These are phyloP conservation scores for Gymnogyps californianus DNA, from an alignment of 2,113 vertebrate species.

Conservation along the genomic window DNA sequence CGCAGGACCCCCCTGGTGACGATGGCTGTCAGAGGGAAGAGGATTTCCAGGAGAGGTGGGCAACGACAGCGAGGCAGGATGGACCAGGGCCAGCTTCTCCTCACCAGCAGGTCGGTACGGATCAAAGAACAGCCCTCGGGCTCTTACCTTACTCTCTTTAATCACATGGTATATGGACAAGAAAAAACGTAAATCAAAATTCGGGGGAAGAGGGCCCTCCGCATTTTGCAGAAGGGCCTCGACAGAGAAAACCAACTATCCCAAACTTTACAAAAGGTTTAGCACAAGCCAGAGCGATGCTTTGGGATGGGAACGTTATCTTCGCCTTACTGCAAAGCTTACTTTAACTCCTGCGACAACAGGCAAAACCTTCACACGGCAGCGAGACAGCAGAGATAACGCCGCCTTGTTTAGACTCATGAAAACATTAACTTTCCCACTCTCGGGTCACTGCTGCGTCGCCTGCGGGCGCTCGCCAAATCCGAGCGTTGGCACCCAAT, in stretches of 20 bases:
- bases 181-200: not conserved
- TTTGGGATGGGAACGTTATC: not conserved
- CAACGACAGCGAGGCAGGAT: not conserved
- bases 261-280: not conserved
- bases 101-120: not conserved
- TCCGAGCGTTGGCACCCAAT: accelerated
- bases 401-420: not conserved
- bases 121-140: not conserved
- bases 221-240: accelerated
- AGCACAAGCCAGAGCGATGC: accelerated
- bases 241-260: accelerated
- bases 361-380: not conserved
- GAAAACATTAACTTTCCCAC: not conserved
- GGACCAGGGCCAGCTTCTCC: not conserved
- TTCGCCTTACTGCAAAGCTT: accelerated
- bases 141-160: not conserved
- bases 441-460: accelerated
- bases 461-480: not conserved
- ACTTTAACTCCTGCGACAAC: not conserved
- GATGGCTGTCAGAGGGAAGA: not conserved
- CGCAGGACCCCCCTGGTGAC: accelerated
- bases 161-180: accelerated
- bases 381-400: not conserved
- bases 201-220: accelerated
- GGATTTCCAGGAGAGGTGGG: not conserved